Evolutionary conservation across 2,888 invertebrate genomes (phyloP), one percentile per base, ranked within the genome.

Genomic region (Amaurobius ferox): DNA sequence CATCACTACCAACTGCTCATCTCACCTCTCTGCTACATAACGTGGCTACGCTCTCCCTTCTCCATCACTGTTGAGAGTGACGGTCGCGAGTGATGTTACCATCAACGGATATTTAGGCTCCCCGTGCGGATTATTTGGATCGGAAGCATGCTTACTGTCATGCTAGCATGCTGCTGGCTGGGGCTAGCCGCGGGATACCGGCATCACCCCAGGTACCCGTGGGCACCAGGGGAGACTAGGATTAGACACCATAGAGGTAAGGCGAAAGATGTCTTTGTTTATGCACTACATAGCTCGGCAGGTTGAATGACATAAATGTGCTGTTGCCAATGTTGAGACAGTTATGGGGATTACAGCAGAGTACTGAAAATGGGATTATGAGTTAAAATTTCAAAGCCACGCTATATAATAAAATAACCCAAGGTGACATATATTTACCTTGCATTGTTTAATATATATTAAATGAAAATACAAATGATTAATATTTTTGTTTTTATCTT

Each of bases 201-300:
- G 35, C 87, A 80, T 73, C 87, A 80, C 68, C 81, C 87, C 48
- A 55, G 87, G 68, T 79, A 83, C 72, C 79, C 83, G 11, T 83
- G 87, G 87, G 76, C 77, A 32, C 80, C 80, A 5, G 86, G 86
- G 61, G 86, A 86, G 32, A 48, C 79, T 35, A 64, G 79, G 66
- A 77, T 87, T n/a, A 44, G 87, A 32, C 87, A 87, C 73, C 87
- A 87, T 48, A 85, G 83, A 85, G 87, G 87, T 87, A 79, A 76
- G 78, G n/a, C 23, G 6, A 23, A 11, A 35, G 11, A 35, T 7
- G 6, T n/a, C 35, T 2, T 44, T 3, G 23, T 55, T 55, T 55
- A 55, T 23, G 19, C 23, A 16, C 11, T 2, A 23, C 23, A 6
- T 23, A 55, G 55, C 23, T 23, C 23, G 55, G 55, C 55, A 55